Percentiles rank a stretch among this genome's conserved stretches.
Conservation (phyloP, 1,140 invertebrate genomes). For the Stenopsyche tienmushanensis region DNA sequence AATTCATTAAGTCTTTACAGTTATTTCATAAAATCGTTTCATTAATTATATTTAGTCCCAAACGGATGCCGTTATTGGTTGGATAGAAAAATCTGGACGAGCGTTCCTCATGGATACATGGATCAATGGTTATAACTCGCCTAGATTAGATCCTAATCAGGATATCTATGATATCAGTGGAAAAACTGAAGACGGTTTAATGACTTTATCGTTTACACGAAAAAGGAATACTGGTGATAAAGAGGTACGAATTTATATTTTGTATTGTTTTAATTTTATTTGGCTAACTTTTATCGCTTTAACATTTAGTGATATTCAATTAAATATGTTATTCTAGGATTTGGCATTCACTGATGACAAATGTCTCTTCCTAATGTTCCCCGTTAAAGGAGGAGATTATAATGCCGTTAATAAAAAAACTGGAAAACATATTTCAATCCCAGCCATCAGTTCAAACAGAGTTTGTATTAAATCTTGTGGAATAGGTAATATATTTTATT, state of each 20-base stretch:
- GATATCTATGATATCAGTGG: slow-evolving; percentile 73
- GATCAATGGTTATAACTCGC: slow-evolving; percentile 76
- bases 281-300: background rate
- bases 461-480: slow-evolving; percentile 83
- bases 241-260: slow-evolving; percentile 53
- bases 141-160: slow-evolving; percentile 73
- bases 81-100: slow-evolving; percentile 76
- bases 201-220: slow-evolving; percentile 77
- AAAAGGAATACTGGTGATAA: slow-evolving; percentile 75
- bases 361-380: slow-evolving; percentile 88
- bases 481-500: slow-evolving; percentile 56
- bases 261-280: slow-evolving; percentile 23
- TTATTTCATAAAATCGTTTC: slow-evolving; percentile 7
- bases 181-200: slow-evolving; percentile 71
- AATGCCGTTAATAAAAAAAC: slow-evolving; percentile 85
- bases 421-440: slow-evolving; percentile 75
- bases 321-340: slow-evolving; percentile 57
- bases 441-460: slow-evolving; percentile 73
- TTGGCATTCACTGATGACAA: slow-evolving; percentile 78
- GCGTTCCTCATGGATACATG: slow-evolving; percentile 87
- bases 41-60: slow-evolving; percentile 59
- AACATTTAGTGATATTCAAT: slow-evolving; percentile 2
- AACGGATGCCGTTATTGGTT: slow-evolving; percentile 83
- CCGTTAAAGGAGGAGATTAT: slow-evolving; percentile 79
- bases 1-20: slow-evolving; percentile 2